phyloP scores from a whole-genome alignment of 2,113 vertebrate species.

The Bambusicola thoracicus region DNA sequence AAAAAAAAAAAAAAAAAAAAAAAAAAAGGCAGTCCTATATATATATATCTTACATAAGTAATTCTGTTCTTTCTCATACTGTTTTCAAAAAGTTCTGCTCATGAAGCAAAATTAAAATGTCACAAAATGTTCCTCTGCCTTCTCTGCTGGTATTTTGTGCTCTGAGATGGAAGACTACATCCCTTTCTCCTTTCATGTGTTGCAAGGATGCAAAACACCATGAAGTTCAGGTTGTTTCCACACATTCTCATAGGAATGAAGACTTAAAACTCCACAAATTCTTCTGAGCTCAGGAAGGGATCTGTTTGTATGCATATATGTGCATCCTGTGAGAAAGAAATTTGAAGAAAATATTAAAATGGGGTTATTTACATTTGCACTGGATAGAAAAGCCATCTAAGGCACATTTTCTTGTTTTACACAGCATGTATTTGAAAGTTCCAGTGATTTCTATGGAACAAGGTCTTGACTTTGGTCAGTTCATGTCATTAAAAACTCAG shows the following conservation, averaged over 20 bases:
- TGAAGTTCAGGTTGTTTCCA: neutral
- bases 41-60: neutral
- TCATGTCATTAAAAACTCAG: neutral
- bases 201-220: neutral
- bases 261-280: neutral
- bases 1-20: neutral
- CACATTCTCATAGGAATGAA: neutral
- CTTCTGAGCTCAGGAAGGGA: neutral
- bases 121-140: slow-evolving; percentile 18
- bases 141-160: neutral
- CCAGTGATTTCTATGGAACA: neutral
- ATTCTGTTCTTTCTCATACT: neutral
- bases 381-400: neutral
- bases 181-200: neutral
- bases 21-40: no score
- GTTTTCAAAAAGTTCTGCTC: neutral
- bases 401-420: neutral
- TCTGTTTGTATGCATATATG: neutral
- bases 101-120: slow-evolving; percentile 15
- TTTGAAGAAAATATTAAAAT: neutral
- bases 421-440: neutral
- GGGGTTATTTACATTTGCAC: neutral
- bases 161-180: neutral
- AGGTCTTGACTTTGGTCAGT: neutral
- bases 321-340: neutral